These are phyloP conservation scores for Parnassius orleans DNA, from an alignment of 2,888 invertebrate species.

Conservation along the genomic window DNA sequence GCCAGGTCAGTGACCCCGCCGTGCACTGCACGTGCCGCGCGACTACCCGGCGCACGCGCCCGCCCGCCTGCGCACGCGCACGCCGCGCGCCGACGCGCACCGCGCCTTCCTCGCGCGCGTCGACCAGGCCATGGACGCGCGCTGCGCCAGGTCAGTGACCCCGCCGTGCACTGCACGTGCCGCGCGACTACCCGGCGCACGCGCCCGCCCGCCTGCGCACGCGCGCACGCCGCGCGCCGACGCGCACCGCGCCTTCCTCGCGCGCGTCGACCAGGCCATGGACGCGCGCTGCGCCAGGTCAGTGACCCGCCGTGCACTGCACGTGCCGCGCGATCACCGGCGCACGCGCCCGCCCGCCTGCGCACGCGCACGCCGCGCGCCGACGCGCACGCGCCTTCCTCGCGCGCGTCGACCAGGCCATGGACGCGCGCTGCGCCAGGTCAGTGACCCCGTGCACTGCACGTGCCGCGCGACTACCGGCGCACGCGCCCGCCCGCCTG, in stretches of 20 bases:
- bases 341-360: slow-evolving; percentile 80
- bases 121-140: slow-evolving; percentile 85
- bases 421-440: slow-evolving; percentile 81
- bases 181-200: neutral
- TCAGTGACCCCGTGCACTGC: slow-evolving; percentile 85
- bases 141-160: slow-evolving; percentile 81
- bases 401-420: no score
- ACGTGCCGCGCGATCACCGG: slow-evolving; percentile 82
- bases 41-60: slow-evolving; percentile 85
- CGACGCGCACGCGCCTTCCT: slow-evolving; percentile 51
- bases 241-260: slow-evolving; percentile 81
- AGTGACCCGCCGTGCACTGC: slow-evolving; percentile 86
- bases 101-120: slow-evolving; percentile 65
- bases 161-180: no score
- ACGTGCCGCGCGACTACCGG: slow-evolving; percentile 80
- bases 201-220: slow-evolving; percentile 64
- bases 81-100: slow-evolving; percentile 82
- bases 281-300: slow-evolving; percentile 85
- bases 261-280: slow-evolving; percentile 87
- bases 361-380: slow-evolving; percentile 48
- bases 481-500: slow-evolving; percentile 73
- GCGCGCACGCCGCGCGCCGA: slow-evolving; percentile 46
- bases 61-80: slow-evolving; percentile 86
- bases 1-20: slow-evolving; percentile 84
- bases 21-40: slow-evolving; percentile 87